phyloP scores from a whole-genome alignment of 1,140 invertebrate genomes.

The Chironomus striatipennis region DNA sequence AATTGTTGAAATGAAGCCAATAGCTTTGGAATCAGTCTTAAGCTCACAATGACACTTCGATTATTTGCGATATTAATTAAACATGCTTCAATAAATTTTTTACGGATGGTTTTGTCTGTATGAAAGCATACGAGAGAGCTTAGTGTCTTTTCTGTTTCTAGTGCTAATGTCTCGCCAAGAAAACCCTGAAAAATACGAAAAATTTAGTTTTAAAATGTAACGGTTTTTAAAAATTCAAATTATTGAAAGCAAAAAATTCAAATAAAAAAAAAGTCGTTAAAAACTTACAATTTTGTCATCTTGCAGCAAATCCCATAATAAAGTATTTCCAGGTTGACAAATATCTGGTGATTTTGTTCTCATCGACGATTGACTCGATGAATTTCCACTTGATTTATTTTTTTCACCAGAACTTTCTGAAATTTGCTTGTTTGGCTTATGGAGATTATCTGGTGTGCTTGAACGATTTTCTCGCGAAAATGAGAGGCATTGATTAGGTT shows the following conservation, averaged over 20 bases:
- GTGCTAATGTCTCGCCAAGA: slow-evolving; percentile 75
- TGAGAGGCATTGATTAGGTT: slow-evolving; percentile 25
- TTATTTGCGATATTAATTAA: slow-evolving; percentile 82
- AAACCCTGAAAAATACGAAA: slow-evolving; percentile 50
- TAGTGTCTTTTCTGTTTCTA: slow-evolving; percentile 85
- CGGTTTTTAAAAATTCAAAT: slow-evolving; percentile 24
- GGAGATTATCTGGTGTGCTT: slow-evolving; percentile 25
- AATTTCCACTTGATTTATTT: slow-evolving; percentile 18
- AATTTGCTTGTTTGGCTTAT: slow-evolving; percentile 17
- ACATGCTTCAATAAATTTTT: slow-evolving; percentile 92
- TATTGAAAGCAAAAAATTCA: slow-evolving; percentile 17
- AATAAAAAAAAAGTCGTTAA: slow-evolving; percentile 17
- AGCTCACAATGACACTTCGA: slow-evolving; percentile 78
- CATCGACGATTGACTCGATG: slow-evolving; percentile 40
- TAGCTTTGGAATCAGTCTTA: slow-evolving; percentile 79
- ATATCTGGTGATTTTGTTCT: slow-evolving; percentile 66
- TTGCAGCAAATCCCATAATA: slow-evolving; percentile 89
- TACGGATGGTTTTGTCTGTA: slow-evolving; percentile 75
- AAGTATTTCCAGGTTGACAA: slow-evolving; percentile 78
- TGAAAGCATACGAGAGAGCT: slow-evolving; percentile 83
- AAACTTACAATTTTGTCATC: slow-evolving; percentile 78
- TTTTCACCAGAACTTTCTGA: slow-evolving; percentile 25
- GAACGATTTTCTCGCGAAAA: slow-evolving; percentile 17
- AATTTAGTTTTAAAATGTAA: slow-evolving; percentile 27
- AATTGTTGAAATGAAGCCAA: slow-evolving; percentile 87